Percentiles rank a stretch among this genome's conserved stretches.
Conservation (phyloP, 2,113 vertebrate species). For the Taxidea taxus region DNA sequence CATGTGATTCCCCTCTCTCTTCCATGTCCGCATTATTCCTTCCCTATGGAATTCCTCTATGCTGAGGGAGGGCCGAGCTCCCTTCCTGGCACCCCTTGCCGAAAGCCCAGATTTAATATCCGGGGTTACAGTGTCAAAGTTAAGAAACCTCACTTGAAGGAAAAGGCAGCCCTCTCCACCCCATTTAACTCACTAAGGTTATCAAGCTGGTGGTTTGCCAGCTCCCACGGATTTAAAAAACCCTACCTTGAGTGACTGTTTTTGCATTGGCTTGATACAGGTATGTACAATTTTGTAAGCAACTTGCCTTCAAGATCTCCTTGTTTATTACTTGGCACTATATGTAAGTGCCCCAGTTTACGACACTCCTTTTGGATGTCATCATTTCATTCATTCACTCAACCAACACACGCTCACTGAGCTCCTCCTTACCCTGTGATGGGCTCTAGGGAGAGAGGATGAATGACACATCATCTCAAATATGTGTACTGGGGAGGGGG, state of each 20-base stretch:
- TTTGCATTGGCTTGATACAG: background rate
- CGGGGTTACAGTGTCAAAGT: background rate
- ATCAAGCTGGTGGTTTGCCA: background rate
- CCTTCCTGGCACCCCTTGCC: background rate
- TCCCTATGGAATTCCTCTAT: background rate
- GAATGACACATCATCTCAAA: background rate
- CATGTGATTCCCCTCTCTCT: background rate
- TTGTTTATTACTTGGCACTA: background rate
- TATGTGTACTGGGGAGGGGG: fast-evolving
- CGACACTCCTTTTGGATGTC: background rate
- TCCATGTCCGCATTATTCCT: fast-evolving
- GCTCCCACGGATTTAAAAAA: background rate
- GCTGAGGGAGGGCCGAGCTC: background rate
- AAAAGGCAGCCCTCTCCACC: background rate
- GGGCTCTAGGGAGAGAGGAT: background rate
- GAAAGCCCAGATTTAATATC: background rate
- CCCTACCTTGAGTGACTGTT: background rate
- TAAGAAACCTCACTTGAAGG: background rate
- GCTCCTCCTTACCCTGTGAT: background rate
- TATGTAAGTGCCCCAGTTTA: background rate
- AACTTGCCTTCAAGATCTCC: background rate
- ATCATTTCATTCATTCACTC: background rate
- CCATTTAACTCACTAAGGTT: background rate
- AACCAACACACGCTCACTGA: background rate
- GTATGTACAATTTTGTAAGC: background rate